These are phyloP conservation scores for Orthonevra nobilis DNA, from an alignment of 2,888 invertebrate species.

Conservation along the genomic window DNA sequence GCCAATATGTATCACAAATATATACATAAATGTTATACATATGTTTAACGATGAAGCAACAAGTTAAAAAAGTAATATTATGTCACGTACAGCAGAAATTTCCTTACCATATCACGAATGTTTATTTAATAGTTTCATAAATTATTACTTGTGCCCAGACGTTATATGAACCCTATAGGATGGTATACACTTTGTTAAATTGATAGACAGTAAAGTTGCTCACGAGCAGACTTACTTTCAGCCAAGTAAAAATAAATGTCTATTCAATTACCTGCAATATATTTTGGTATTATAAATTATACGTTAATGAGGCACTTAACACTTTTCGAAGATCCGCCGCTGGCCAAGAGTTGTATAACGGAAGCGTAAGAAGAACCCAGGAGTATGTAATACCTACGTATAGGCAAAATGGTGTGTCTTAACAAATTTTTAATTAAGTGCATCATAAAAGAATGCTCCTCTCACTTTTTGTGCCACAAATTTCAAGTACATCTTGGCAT, in stretches of 20 bases:
- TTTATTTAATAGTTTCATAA: neutral
- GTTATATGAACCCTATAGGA: neutral
- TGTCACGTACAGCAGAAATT: too few relatives aligned
- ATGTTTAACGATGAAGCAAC: too few relatives aligned
- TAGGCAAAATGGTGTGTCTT: too few relatives aligned
- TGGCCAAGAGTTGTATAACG: neutral
- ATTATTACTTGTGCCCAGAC: neutral
- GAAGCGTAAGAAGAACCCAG: neutral
- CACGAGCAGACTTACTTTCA: slow-evolving; percentile 9
- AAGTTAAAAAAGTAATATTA: too few relatives aligned
- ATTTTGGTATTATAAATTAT: neutral
- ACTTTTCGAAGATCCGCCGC: neutral
- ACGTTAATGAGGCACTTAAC: neutral
- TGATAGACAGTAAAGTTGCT: slow-evolving; percentile 7
- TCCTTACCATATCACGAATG: neutral
- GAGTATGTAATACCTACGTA: too few relatives aligned
- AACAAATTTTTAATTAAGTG: too few relatives aligned
- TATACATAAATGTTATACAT: too few relatives aligned
- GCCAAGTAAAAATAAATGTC: neutral
- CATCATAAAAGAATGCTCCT: neutral
- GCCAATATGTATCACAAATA: too few relatives aligned
- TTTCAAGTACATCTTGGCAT: slow-evolving; percentile 8
- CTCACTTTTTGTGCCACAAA: neutral
- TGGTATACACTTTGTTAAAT: slow-evolving; percentile 6
- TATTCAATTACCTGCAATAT: slow-evolving; percentile 9